These are phyloP conservation scores for Plebejus anna DNA, from an alignment of 2,888 invertebrate genomes.

Conservation along the genomic window DNA sequence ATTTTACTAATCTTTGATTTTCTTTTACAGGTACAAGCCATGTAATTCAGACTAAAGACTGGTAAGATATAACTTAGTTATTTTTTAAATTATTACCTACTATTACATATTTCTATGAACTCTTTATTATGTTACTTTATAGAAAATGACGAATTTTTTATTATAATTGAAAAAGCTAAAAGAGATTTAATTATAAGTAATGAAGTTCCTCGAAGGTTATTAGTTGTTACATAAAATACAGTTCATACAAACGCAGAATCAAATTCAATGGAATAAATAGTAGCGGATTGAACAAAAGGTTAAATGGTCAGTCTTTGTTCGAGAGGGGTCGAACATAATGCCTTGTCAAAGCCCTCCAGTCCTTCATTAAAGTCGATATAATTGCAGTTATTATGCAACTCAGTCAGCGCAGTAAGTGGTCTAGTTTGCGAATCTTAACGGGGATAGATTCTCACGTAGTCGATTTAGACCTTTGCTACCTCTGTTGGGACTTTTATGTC, in stretches of 20 bases:
- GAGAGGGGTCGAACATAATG: conserved; percentile 10
- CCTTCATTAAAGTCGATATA: conserved; percentile 46
- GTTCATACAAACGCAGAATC: neutral
- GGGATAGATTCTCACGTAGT: conserved; percentile 46
- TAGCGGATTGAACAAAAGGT: conserved; percentile 7
- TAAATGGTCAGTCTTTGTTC: conserved; percentile 12
- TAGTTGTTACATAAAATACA: neutral
- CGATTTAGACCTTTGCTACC: neutral
- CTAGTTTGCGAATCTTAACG: conserved; percentile 44
- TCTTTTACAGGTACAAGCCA: conserved; percentile 55
- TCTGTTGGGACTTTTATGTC: neutral
- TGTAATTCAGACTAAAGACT: conserved; percentile 46
- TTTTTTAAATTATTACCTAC: too few relatives aligned
- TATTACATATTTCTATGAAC: too few relatives aligned
- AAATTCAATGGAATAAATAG: conserved; percentile 14
- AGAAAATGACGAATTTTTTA: neutral
- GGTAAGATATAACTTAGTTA: conserved; percentile 48
- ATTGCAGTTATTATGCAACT: conserved; percentile 64
- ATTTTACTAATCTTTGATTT: conserved; percentile 31
- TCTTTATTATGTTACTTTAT: neutral
- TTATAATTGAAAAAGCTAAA: neutral
- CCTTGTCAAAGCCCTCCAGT: conserved; percentile 37
- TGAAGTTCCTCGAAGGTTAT: neutral
- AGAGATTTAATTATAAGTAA: neutral
- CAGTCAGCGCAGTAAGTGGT: conserved; percentile 41